These are phyloP conservation scores for Megalops cyprinoides DNA, from an alignment of 2,797 vertebrate genomes.

Conservation along the genomic window DNA sequence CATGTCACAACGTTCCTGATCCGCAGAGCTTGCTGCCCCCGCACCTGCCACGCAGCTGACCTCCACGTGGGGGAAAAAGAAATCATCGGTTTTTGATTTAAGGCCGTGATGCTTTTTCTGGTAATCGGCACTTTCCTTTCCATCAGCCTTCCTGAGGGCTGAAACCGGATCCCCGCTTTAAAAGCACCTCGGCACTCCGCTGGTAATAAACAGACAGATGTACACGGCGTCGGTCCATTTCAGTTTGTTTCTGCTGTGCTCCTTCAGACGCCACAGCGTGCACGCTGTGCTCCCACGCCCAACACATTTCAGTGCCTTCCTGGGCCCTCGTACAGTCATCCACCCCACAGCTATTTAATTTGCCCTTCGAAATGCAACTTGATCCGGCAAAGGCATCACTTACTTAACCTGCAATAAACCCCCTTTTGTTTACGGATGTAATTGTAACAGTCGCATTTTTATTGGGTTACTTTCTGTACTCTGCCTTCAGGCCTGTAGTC, in stretches of 20 bases:
- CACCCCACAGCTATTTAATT: neutral
- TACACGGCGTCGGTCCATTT: neutral
- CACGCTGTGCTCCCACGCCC: neutral
- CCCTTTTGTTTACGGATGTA: neutral
- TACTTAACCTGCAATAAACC: neutral
- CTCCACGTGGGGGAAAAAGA: too few relatives aligned
- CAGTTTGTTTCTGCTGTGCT: neutral
- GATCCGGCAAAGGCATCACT: neutral
- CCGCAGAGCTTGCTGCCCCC: too few relatives aligned
- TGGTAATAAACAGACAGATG: neutral
- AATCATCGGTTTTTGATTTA: too few relatives aligned
- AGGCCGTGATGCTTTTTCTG: too few relatives aligned
- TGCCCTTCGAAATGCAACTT: neutral
- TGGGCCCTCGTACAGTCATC: neutral
- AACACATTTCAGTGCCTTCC: neutral
- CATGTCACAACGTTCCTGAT: too few relatives aligned
- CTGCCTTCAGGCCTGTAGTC: too few relatives aligned
- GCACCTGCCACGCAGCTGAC: too few relatives aligned
- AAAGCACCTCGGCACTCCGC: neutral
- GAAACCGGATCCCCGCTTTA: neutral
- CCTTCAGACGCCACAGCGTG: neutral
- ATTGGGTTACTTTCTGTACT: too few relatives aligned
- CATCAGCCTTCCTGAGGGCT: neutral
- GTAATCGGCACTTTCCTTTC: too few relatives aligned
- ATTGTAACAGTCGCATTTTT: too few relatives aligned